Percentiles rank a stretch among this genome's conserved stretches.
Conservation (phyloP, 2,113 vertebrate genomes). For the Tenrec ecaudatus region DNA sequence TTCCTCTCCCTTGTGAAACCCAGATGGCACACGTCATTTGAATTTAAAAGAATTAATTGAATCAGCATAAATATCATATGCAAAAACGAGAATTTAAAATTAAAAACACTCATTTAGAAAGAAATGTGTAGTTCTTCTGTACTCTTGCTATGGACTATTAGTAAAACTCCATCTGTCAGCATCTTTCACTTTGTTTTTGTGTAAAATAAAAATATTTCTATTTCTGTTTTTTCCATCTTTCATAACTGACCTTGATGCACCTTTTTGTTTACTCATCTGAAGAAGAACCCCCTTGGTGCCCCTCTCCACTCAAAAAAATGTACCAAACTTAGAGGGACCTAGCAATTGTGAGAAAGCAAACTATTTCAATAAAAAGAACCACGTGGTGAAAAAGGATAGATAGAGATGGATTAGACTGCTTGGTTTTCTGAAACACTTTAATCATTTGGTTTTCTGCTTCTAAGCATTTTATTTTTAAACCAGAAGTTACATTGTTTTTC, state of each 20-base stretch:
- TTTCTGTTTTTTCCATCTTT: slow-evolving; percentile 32
- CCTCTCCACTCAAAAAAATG: neutral
- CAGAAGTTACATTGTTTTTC: slow-evolving; percentile 39
- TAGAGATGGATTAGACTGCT: neutral
- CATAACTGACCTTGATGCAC: slow-evolving; percentile 38
- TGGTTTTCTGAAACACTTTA: slow-evolving; percentile 57
- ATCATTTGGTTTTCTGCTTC: slow-evolving; percentile 58
- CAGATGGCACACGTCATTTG: neutral
- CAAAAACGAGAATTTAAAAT: neutral
- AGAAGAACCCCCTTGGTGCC: slow-evolving; percentile 40
- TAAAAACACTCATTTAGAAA: neutral
- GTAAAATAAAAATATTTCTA: slow-evolving; percentile 57
- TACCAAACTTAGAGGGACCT: slow-evolving; percentile 6
- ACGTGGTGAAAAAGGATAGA: slow-evolving; percentile 53
- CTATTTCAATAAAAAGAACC: slow-evolving; percentile 27
- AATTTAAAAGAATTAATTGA: slow-evolving; percentile 21
- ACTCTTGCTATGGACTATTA: neutral
- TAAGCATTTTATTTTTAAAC: slow-evolving; percentile 73
- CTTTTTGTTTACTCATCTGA: slow-evolving; percentile 3
- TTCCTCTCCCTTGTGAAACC: neutral
- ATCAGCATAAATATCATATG: neutral
- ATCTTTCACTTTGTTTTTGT: slow-evolving; percentile 49
- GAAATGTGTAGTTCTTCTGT: neutral
- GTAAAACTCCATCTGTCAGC: slow-evolving; percentile 2
- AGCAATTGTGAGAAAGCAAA: slow-evolving; percentile 45